Base-by-base conservation (phyloP, 2,888 invertebrate genomes). In the Tetramorium bicarinatum region DNA sequence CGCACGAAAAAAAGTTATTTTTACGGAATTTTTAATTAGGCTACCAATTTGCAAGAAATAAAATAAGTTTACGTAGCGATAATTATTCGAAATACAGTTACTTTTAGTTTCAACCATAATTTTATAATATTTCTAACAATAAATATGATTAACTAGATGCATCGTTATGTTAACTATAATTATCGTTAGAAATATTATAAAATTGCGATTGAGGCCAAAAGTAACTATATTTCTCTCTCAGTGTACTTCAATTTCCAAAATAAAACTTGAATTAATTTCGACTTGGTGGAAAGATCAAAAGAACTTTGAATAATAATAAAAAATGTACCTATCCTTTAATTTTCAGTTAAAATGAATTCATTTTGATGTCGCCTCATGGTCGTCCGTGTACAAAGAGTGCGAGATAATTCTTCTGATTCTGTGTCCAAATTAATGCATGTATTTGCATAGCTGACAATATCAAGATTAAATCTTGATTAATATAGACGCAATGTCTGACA, bases 381-480 rank as follows among this genome's bases (percentile, higher is more conserved):
- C 25, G 29, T 18, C 18, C 13, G 9, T 25, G 6, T 29, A 18
- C 15, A 21, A 61, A 2, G n/a, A 2, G 3, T 8, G 38, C 18
- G 15, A 69, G 18, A n/a, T 56, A 29, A 47, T 21, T 44, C 47
- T 56, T n/a, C 44, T 1, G 13, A 25, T 29, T 49, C 34, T 38
- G 6, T 13, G 2, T 25, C 21, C 18, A 69, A 59, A 11, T 59
- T 38, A 29, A 72, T 15, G 6, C 29, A 34, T 34, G 29, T 25
- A 52, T 21, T 59, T 59, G 21, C 44, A 29, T n/a, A 29, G 29
- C 41, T 47, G 25, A 54, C n/a, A 69, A 62, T 41, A 61, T 71
- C 71, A 9, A 71, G 44, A 79, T 62, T 8, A 54, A 64, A 62
- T 79, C 44, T 34, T 71, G 62, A 83, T 80, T 66, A 79, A 67